Evolutionary conservation across 2,113 vertebrate genomes (phyloP).

Genomic region (Emydocephalus ijimae): DNA sequence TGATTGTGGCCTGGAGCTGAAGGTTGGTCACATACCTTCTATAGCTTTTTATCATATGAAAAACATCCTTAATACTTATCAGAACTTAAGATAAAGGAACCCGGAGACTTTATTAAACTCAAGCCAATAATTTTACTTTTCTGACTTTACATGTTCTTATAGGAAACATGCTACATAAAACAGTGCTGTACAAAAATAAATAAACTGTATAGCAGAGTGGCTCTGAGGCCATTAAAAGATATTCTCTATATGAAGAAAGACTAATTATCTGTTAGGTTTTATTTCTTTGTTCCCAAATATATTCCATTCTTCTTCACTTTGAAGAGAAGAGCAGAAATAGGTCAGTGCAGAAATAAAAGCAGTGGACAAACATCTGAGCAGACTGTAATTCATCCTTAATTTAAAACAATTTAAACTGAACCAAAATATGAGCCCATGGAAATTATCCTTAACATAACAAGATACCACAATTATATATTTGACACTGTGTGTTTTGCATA

Average conservation of each 20-base stretch:
- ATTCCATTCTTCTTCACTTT: constrained; percentile 3
- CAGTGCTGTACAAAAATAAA: not conserved
- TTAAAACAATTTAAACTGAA: not conserved
- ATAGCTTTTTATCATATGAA: not conserved
- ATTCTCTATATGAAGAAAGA: constrained; percentile 5
- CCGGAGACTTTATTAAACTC: not conserved
- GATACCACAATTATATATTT: not conserved
- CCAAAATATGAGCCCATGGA: not conserved
- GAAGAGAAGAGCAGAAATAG: not conserved
- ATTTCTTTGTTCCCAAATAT: not conserved
- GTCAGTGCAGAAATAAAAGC: not conserved
- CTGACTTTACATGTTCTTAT: not conserved
- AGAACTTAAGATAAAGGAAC: not conserved
- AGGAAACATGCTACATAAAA: not conserved
- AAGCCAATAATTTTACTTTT: not conserved
- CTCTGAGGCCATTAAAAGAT: not conserved
- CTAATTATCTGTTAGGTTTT: not conserved
- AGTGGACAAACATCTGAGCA: not conserved
- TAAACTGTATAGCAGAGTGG: not conserved
- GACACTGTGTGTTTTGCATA: not conserved
- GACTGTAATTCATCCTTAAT: not conserved
- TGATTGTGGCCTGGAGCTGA: not conserved
- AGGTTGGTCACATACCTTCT: not conserved
- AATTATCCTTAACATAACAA: not conserved
- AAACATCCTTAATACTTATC: not conserved